phyloP scores from a whole-genome alignment of 2,113 vertebrate species.

The Climacteris rufus region DNA sequence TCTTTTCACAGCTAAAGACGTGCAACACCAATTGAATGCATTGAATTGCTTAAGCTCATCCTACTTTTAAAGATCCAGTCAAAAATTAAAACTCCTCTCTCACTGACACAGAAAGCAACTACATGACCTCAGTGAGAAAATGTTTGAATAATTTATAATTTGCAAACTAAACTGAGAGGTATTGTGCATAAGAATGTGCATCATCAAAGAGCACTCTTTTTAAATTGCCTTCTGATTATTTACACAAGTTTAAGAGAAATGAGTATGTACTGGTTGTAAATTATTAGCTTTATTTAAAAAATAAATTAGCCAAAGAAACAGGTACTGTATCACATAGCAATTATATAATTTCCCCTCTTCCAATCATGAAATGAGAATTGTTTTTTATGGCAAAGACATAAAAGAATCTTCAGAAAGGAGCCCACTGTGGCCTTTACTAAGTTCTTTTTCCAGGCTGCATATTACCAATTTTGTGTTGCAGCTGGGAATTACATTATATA shows the following conservation, averaged over 20 bases:
- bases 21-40: not conserved
- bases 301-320: not conserved
- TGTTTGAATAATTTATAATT: conserved; percentile 19
- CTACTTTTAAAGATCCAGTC: not conserved
- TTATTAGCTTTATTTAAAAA: conserved; percentile 30
- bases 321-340: not conserved
- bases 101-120: not conserved
- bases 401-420: not conserved
- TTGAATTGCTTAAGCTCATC: not conserved
- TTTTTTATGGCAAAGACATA: not conserved
- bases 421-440: not conserved
- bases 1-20: not conserved
- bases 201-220: not conserved
- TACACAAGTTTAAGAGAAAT: not conserved
- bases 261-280: not conserved
- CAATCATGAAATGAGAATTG: not conserved
- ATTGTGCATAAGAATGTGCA: not conserved
- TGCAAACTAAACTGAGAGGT: conserved; percentile 5
- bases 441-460: not conserved
- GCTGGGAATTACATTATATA: not conserved
- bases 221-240: not conserved
- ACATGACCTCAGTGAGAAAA: not conserved
- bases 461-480: not conserved
- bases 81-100: not conserved
- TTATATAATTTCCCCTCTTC: not conserved